These are phyloP conservation scores for Oxyruncus cristatus DNA, from an alignment of 2,113 vertebrate genomes.

Conservation along the genomic window DNA sequence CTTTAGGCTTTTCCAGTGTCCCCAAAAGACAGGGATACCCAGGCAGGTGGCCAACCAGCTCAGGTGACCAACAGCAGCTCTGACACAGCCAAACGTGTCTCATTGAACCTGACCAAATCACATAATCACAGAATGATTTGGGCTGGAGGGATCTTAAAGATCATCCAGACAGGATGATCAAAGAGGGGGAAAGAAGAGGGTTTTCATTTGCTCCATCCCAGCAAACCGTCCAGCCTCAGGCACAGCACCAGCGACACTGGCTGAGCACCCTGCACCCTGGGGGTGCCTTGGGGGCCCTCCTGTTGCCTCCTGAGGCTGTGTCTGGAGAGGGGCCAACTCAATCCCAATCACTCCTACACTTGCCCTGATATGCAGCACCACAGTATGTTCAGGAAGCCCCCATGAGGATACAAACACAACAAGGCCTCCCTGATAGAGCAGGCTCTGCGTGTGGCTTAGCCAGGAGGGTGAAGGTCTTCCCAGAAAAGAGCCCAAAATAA, in stretches of 20 bases:
- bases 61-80: not conserved
- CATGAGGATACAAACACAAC: not conserved
- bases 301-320: rapidly evolving
- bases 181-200: not conserved
- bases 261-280: not conserved
- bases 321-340: not conserved
- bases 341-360: not conserved
- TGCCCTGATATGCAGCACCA: not conserved
- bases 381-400: not conserved
- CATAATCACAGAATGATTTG: not conserved
- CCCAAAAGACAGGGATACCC: not conserved
- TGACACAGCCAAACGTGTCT: not conserved
- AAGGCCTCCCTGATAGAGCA: not conserved
- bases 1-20: rapidly evolving
- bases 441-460: not conserved
- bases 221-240: too few relatives aligned
- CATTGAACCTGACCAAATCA: not conserved
- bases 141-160: not conserved
- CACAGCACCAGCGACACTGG: rapidly evolving
- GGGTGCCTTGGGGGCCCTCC: not conserved
- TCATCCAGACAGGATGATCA: not conserved
- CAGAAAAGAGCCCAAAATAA: not conserved
- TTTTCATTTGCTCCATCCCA: not conserved
- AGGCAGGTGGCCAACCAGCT: not conserved
- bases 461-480: not conserved